These are phyloP conservation scores for Steinernema khuongi DNA, from an alignment of 1,140 invertebrate species.

Conservation along the genomic window DNA sequence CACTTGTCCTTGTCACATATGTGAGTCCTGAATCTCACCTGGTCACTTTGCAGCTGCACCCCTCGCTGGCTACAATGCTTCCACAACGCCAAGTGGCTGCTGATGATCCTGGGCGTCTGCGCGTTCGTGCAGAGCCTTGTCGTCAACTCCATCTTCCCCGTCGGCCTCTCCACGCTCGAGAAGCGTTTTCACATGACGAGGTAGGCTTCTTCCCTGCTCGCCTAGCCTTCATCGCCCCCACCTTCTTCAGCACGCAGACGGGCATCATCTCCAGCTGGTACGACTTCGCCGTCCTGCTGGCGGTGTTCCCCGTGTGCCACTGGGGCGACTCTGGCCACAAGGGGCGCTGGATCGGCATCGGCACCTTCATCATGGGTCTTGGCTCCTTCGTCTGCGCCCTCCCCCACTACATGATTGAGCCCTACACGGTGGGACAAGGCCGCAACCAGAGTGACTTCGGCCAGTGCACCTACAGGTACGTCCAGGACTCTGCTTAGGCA, in stretches of 20 bases:
- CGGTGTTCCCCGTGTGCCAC: conserved; percentile 58
- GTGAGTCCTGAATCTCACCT: neutral
- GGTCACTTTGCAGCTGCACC: conserved; percentile 43
- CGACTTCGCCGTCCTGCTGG: conserved; percentile 56
- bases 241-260: conserved; percentile 58
- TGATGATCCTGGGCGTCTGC: conserved; percentile 53
- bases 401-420: conserved; percentile 51
- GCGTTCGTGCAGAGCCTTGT: conserved; percentile 54
- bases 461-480: conserved; percentile 44
- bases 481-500: neutral
- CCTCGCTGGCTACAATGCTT: conserved; percentile 55
- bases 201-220: conserved; percentile 26
- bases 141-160: conserved; percentile 57
- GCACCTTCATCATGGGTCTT: conserved; percentile 54
- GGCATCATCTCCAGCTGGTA: conserved; percentile 59
- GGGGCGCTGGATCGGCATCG: conserved; percentile 55
- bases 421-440: conserved; percentile 32
- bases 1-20: neutral
- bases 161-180: conserved; percentile 57
- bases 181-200: conserved; percentile 58
- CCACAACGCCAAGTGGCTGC: conserved; percentile 56
- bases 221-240: neutral
- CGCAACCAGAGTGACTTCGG: conserved; percentile 47
- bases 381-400: conserved; percentile 55
- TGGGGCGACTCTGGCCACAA: conserved; percentile 58